Base-by-base conservation (phyloP, 2,888 invertebrate genomes). In the Tolmerus cingulatus region DNA sequence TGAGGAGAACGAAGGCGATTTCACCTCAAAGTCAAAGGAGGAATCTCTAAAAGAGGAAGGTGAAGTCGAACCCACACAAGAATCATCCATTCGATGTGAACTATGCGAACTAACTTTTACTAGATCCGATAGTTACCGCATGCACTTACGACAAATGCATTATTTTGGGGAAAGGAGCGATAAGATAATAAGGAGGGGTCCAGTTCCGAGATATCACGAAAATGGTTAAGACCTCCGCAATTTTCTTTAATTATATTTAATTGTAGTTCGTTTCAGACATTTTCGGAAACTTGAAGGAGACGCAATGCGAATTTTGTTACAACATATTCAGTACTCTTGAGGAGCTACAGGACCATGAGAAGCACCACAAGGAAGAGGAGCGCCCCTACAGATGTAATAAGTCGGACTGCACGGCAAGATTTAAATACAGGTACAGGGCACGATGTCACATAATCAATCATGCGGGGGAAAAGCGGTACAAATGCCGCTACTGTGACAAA, bases 401-500 rank as follows among this genome's bases (percentile, higher is more conserved):
- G 7, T 1, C 79, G 19, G 77, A 87, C 4, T 89, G 89, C 51
- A 46, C 86, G 4, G 86, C 87, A 30, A 87, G 86, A 0, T 89
- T 89, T 66, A 89, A 89, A 46, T 87, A 88, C 46, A 87, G 88
- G 37, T 88, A 88, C 40, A 86, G 87, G 8, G 87, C 88, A 37
- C 82, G 88, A 2, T 87, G 77, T 66, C 66, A 66, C 12, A 66
- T 66, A 12, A 66, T 66, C 4, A 66, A 19, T 12, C 89, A 89
- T 76, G 84, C 89, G 8, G 86, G 87, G 14, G 55, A 85, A 34
- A 88, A 88, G 74, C 88, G 88, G 0, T 89, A 85, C 55, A 88
- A 89, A 85, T 89, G 89, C 74, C 85, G 85, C 5, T 89, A 87
- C 78, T 89, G 89, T 85, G 88, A 88, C 30, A 88, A 89, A 55